Percentiles rank a stretch among this genome's conserved stretches.
These are phyloP conservation scores for Euleptes europaea DNA, from an alignment of 2,113 vertebrate species.

Conservation along the genomic window DNA sequence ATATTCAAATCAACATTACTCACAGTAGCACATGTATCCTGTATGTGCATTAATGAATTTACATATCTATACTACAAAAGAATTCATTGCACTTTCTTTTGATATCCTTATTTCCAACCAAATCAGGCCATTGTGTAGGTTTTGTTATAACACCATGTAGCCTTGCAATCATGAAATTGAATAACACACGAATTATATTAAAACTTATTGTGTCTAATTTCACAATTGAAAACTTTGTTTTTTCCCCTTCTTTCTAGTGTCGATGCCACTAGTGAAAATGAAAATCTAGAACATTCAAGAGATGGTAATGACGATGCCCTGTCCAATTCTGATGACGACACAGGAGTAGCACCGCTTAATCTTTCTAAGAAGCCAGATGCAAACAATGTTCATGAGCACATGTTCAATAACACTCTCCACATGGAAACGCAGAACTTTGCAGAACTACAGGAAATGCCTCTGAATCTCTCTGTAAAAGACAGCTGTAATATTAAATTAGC, in stretches of 20 bases:
- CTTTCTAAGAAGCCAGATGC: constrained; percentile 84
- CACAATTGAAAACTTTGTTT: background rate
- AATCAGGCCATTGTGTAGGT: background rate
- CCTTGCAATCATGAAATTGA: background rate
- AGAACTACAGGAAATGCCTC: constrained; percentile 80
- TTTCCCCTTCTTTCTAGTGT: constrained; percentile 60
- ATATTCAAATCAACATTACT: background rate
- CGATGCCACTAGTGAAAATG: constrained; percentile 39
- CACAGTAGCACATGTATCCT: background rate
- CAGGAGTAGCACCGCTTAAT: constrained; percentile 82
- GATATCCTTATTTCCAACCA: background rate
- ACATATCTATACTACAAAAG: background rate
- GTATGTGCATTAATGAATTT: background rate
- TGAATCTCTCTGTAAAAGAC: constrained; percentile 89
- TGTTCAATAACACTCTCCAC: constrained; percentile 28
- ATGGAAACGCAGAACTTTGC: constrained; percentile 53
- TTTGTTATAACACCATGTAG: too few species aligned
- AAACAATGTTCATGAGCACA: background rate
- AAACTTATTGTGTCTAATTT: background rate
- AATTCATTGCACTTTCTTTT: background rate
- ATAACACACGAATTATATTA: background rate
- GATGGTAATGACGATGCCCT: background rate
- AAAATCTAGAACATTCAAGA: background rate
- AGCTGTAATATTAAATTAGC: constrained; percentile 62
- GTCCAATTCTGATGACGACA: constrained; percentile 59